Evolutionary conservation across 1,140 invertebrate species (phyloP), one percentile per base, ranked within the genome.

Genomic region (Caenorhabditis tropicalis): DNA sequence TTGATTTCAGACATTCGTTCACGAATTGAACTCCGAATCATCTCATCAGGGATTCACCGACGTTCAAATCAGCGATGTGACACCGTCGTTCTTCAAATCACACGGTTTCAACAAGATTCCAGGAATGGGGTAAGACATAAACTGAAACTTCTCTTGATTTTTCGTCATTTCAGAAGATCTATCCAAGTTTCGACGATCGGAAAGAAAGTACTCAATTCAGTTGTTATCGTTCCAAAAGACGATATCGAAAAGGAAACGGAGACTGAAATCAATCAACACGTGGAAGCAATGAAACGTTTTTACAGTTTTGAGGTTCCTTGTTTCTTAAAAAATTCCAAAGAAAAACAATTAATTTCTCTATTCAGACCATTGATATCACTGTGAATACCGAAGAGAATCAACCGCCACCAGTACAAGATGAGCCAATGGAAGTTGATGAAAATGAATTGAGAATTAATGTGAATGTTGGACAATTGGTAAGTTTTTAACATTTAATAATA

Each of bases 361-460:
- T 65, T 19, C 31, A 65, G 58, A 65, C n/a, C 3, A 15, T 65
- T 36, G 31, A 65, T 19, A 31, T 65, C 12, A 33, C 2, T 19
- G 58, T 36, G 6, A 27, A 58, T 29, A 27, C 29, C 15, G 4
- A 15, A 24, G 65, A 74, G 9, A 46, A 43, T 43, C 12, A 21
- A 27, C 36, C 65, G 16, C 36, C 65, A 74, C 19, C 36, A 24
- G 36, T 2, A 5, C 12, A 46, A 46, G 36, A 12, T 2, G 65
- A 74, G 3, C 36, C 65, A 10, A 74, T 74, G 65, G 65, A 74
- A 74, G 29, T 43, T 7, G 65, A 74, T 43, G n/a, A 24, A 1
- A 74, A 74, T n/a, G 65, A 74, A 10, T 24, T 74, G 65, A 74
- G 65, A 74, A 43, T 74, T 9, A 36, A 74, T 43, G 65, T 74